Conservation (phyloP, 2,113 vertebrate genomes). For the Menidia beryllina region DNA sequence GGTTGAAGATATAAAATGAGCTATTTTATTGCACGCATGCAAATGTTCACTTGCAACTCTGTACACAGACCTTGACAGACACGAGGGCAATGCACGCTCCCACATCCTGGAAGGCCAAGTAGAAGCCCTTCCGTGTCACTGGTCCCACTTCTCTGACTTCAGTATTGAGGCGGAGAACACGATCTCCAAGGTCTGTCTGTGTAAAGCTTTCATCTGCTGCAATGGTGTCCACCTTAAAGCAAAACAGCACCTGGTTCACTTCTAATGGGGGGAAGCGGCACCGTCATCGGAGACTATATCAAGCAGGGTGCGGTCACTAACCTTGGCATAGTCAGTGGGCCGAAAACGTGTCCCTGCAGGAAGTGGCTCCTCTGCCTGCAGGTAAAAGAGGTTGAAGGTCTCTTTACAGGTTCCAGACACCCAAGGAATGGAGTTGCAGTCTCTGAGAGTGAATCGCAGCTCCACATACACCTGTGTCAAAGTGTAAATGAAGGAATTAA, state of each 20-base stretch:
- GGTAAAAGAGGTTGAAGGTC: slow-evolving; percentile 97
- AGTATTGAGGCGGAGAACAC: slow-evolving; percentile 97
- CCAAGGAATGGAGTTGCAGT: slow-evolving; percentile 99
- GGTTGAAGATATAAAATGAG: neutral
- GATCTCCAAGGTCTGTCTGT: slow-evolving; percentile 97
- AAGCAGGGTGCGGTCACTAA: slow-evolving; percentile 5
- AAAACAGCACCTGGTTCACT: neutral
- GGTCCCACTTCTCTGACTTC: slow-evolving; percentile 97
- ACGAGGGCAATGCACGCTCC: slow-evolving; percentile 96
- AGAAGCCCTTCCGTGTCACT: slow-evolving; percentile 92
- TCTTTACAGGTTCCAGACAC: slow-evolving; percentile 98
- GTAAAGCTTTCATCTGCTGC: slow-evolving; percentile 98
- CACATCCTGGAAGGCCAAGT: slow-evolving; percentile 96
- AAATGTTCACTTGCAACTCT: neutral
- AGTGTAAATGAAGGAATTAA: slow-evolving; percentile 2
- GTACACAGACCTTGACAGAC: slow-evolving; percentile 84
- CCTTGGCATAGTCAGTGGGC: slow-evolving; percentile 89
- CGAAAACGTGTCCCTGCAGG: slow-evolving; percentile 85
- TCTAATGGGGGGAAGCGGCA: neutral
- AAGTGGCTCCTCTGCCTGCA: slow-evolving; percentile 91
- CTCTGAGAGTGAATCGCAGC: slow-evolving; percentile 96
- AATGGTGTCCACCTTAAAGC: slow-evolving; percentile 93
- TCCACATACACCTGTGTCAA: slow-evolving; percentile 86
- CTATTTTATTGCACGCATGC: slow-evolving; percentile 2
- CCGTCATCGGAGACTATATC: neutral